Evolutionary conservation across 2,888 invertebrate genomes (phyloP), one percentile per base, ranked within the genome.

Genomic region (Tholera decimalis): DNA sequence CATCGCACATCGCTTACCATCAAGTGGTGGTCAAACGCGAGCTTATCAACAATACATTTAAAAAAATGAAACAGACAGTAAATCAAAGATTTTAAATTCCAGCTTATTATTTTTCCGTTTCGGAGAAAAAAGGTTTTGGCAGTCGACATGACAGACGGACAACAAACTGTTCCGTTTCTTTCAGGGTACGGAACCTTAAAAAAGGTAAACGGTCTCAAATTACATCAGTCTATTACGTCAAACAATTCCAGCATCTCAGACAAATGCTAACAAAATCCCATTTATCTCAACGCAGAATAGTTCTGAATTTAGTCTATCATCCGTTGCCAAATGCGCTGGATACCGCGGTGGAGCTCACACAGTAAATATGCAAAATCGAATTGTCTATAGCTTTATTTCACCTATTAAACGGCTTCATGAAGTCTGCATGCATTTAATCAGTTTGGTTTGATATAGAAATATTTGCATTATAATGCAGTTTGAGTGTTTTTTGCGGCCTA

Each of bases 251-350:
- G n/a, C 30, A 35, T 46, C 39, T 46, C 41, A 24, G 51, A 33
- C 55, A 41, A 55, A 26, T 24, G 51, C 70, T 70, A 69, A 77
- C 70, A 59, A 73, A 80, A 74, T 64, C 72, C 60, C 63, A 78
- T 82, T 83, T 74, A 80, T 80, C 81, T 80, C 59, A 15, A 50
- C 37, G 76, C 68, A 51, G 60, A 80, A 83, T 75, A 80, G 75
- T 80, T 81, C 75, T 75, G 81, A 60, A 77, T 81, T 65, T 81
- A 81, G 75, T 80, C 56, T 77, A 73, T 73, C 67, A 61, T 54
- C 50, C 60, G 71, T 33, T 80, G 80, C 81, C 83, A 81, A 81
- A 80, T 69, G 73, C 56, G 46, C 57, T 44, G 50, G 55, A 68
- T 64, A 57, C 54, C 65, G 30, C n/a, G 46, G 26, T 7, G 15